These are phyloP conservation scores for Lepidiolamprologus cunningtoni DNA, from an alignment of 2,113 vertebrate species.

Conservation along the genomic window DNA sequence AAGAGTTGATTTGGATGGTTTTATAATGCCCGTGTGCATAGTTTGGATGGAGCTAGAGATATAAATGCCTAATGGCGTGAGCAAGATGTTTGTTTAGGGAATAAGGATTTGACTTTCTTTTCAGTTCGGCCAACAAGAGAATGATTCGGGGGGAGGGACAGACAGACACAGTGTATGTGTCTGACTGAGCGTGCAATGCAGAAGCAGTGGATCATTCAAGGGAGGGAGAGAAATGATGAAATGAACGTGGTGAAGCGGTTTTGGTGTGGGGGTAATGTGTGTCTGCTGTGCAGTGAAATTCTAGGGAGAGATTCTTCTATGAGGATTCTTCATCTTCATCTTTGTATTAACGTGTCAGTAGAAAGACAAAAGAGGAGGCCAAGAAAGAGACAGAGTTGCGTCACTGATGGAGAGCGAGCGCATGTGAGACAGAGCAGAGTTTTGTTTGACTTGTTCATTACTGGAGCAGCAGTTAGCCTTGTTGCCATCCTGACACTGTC, in stretches of 20 bases:
- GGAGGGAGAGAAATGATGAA: neutral
- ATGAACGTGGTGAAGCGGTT: neutral
- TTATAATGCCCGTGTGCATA: neutral
- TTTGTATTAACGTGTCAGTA: neutral
- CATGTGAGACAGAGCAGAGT: neutral
- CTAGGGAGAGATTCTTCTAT: neutral
- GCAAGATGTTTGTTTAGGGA: slow-evolving; percentile 24
- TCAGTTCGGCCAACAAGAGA: neutral
- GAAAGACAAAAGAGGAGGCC: neutral
- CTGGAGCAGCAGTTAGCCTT: slow-evolving; percentile 18
- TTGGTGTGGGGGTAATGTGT: neutral
- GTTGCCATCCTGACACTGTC: slow-evolving; percentile 27
- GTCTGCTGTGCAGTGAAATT: neutral
- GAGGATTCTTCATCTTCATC: neutral
- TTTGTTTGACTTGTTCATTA: slow-evolving; percentile 29
- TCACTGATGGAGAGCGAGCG: neutral
- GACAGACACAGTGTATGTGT: neutral
- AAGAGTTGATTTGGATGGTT: neutral
- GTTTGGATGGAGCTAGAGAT: slow-evolving; percentile 4
- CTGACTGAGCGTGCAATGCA: neutral
- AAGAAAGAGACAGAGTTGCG: neutral
- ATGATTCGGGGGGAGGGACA: neutral
- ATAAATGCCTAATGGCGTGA: slow-evolving; percentile 11
- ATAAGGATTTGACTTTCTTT: slow-evolving; percentile 15
- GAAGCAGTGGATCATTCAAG: neutral